These are phyloP conservation scores for Rissa tridactyla DNA, from an alignment of 2,113 vertebrate species.

Conservation along the genomic window DNA sequence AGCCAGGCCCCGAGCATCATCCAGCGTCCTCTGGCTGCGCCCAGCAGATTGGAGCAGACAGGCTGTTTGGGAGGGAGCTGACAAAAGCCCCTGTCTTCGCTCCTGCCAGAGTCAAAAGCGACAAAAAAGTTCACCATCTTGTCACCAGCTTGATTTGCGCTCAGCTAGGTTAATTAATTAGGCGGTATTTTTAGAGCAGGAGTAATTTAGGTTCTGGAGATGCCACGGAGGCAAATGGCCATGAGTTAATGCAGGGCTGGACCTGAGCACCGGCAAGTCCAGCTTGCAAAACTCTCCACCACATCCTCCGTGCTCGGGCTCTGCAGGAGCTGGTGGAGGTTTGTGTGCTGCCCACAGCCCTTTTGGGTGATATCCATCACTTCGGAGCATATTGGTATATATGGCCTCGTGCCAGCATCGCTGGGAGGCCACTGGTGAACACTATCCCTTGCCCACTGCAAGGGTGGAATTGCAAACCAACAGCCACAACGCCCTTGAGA, in stretches of 20 bases:
- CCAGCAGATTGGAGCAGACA: rapidly evolving
- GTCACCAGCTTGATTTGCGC: not conserved
- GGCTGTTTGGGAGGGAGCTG: not conserved
- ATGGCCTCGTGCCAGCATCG: rapidly evolving
- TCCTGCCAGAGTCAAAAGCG: not conserved
- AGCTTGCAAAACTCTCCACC: not conserved
- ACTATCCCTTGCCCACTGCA: not conserved
- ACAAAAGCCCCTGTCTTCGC: rapidly evolving
- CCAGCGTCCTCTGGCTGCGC: not conserved
- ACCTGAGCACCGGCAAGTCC: not conserved
- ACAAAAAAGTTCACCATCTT: not conserved
- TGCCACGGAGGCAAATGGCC: rapidly evolving
- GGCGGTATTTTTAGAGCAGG: not conserved
- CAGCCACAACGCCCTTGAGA: not conserved
- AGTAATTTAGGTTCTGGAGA: not conserved
- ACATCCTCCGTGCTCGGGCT: rapidly evolving
- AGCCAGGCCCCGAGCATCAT: not conserved
- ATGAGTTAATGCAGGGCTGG: not conserved
- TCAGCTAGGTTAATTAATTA: not conserved
- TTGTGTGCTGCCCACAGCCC: rapidly evolving
- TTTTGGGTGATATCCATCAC: rapidly evolving
- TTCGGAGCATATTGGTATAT: not conserved
- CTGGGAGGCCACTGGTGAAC: not conserved
- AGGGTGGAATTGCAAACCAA: not conserved
- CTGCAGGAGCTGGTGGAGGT: not conserved